Base-by-base conservation (phyloP, 2,797 vertebrate genomes). In the Enoplosus armatus region DNA sequence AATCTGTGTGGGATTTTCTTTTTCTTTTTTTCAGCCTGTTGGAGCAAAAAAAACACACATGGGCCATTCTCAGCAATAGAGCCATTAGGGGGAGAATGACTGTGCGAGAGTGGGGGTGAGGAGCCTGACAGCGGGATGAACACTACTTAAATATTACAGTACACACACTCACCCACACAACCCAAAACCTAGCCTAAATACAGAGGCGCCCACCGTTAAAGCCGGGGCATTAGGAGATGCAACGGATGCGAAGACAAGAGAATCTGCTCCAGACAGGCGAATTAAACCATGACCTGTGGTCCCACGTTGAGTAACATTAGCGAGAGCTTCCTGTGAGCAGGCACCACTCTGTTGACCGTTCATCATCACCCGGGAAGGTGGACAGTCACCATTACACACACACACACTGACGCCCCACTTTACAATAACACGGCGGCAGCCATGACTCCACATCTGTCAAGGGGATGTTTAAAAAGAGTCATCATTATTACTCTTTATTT, bases 401-500 rank as follows among this genome's bases (percentile, higher is more conserved):
- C 69, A 87, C 85, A 90, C 83, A 77, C 89, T n/a, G 79, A 91
- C 75, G 84, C 82, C 78, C 84, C 82, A 54, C 87, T 92, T 91
- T 89, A 91, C 89, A 92, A 94, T 93, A 94, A 94, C 93, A 95
- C 69, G 39, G 77, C 85, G 31, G 87, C 90, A 88, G 85, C 79
- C 85, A 90, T 88, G 93, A 95, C 95, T 92, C 87, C 95, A 95
- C 95, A 96, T 96, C 95, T 96, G 96, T 97, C 97, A 96, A 72
- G 91, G 90, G 93, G 95, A 94, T 97, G 96, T 97, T 97, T 97
- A 96, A 97, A 96, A 97, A 96, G 83, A 87, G 95, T 94, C 95
- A 96, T 95, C 95, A 96, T 97, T 97, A 97, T 97, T 96, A 96
- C 94, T 95, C 96, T 96, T 95, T 96, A 96, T 97, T 89, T n/a